These are phyloP conservation scores for Thalassophryne amazonica DNA, from an alignment of 2,797 vertebrate species.

Conservation along the genomic window DNA sequence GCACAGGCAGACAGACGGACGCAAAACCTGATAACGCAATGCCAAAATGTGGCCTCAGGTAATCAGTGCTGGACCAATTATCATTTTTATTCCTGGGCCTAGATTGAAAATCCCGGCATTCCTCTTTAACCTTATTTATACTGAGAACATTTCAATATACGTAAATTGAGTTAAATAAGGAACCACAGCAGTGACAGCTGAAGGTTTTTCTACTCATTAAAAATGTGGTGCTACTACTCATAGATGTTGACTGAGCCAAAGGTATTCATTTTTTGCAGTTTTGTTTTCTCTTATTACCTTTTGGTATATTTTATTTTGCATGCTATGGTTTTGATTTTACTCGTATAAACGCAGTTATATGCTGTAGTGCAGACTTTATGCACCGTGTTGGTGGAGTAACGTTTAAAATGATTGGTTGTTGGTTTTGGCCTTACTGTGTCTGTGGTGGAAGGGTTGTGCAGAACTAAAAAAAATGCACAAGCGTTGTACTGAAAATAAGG, in stretches of 20 bases:
- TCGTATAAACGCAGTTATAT: conserved; percentile 21
- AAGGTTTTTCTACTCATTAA: conserved; percentile 32
- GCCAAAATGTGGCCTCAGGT: no score
- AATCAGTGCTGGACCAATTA: no score
- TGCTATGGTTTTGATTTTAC: conserved; percentile 41
- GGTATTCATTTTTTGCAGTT: conserved; percentile 1
- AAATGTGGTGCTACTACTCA: conserved; percentile 51
- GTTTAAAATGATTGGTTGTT: background rate
- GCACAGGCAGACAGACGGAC: no score
- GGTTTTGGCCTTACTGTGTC: conserved; percentile 47
- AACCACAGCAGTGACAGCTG: conserved; percentile 1
- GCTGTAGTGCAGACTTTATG: conserved; percentile 6
- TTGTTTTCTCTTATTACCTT: conserved; percentile 2
- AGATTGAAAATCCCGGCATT: no score
- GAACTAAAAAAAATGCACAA: conserved; percentile 23
- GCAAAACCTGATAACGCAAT: no score
- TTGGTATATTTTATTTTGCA: conserved; percentile 43
- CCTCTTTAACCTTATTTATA: no score
- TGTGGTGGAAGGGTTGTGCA: conserved; percentile 14
- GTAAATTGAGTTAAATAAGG: no score
- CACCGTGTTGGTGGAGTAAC: background rate
- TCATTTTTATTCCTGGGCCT: no score
- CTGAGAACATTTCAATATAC: no score
- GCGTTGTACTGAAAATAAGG: conserved; percentile 35
- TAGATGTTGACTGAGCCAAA: conserved; percentile 49